Percentiles rank a stretch among this genome's conserved stretches.
These are phyloP conservation scores for Aphidius colemani DNA, from an alignment of 2,888 invertebrate genomes.

Conservation along the genomic window DNA sequence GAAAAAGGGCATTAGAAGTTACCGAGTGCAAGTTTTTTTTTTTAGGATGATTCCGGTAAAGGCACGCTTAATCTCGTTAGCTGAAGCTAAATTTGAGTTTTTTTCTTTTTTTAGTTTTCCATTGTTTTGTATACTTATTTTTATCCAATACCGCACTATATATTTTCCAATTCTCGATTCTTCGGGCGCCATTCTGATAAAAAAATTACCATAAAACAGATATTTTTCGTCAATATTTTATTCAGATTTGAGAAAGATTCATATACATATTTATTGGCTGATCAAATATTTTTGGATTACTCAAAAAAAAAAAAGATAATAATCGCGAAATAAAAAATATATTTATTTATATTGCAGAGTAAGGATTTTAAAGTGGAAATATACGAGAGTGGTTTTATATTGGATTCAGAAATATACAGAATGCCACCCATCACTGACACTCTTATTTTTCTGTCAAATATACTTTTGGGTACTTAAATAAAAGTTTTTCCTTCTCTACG, in stretches of 20 bases:
- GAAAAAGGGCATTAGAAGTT: conserved; percentile 52
- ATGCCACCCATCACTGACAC: conserved; percentile 12
- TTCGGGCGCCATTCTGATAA: conserved; percentile 10
- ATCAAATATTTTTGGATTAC: background rate
- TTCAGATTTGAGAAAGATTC: no score
- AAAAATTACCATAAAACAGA: no score
- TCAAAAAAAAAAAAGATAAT: no score
- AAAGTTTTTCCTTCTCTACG: conserved; percentile 31
- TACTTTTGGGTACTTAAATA: conserved; percentile 36
- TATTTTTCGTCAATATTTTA: no score
- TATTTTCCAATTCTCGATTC: no score
- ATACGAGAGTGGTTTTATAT: conserved; percentile 35
- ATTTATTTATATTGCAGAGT: no score
- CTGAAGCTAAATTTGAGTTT: conserved; percentile 55
- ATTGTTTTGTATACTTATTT: conserved; percentile 17
- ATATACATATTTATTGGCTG: conserved; percentile 15
- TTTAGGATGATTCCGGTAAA: conserved; percentile 51
- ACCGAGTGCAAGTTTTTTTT: conserved; percentile 58
- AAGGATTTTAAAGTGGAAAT: conserved; percentile 26
- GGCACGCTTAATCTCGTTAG: conserved; percentile 57
- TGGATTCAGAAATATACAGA: conserved; percentile 34
- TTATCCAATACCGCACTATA: conserved; percentile 11
- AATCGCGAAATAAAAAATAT: no score
- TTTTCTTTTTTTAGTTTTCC: conserved; percentile 29
- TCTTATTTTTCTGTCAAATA: conserved; percentile 14